These are phyloP conservation scores for Protobothrops flavoviridis DNA, from an alignment of 2,113 vertebrate genomes.

Conservation along the genomic window DNA sequence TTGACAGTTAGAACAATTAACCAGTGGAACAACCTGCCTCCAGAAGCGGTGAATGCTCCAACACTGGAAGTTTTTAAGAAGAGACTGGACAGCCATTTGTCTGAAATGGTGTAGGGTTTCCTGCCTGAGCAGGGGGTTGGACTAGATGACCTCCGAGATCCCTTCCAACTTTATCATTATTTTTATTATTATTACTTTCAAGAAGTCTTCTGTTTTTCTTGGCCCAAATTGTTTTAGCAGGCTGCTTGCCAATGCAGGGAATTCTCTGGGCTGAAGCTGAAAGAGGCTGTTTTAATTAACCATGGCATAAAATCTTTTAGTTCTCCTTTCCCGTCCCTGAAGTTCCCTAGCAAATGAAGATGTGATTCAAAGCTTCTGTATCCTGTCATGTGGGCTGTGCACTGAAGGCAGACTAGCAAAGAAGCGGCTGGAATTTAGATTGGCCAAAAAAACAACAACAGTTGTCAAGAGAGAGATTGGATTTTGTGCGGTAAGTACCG, in stretches of 20 bases:
- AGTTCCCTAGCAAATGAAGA: conserved; percentile 48
- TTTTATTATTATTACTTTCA: too few relatives aligned
- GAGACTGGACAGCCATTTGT: too few relatives aligned
- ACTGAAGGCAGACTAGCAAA: not conserved
- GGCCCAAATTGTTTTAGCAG: not conserved
- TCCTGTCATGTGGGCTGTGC: not conserved
- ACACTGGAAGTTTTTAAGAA: too few relatives aligned
- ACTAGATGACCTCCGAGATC: too few relatives aligned
- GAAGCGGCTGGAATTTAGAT: not conserved
- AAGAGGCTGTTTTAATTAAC: conserved; percentile 47
- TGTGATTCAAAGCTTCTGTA: not conserved
- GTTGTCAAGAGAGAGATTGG: too few relatives aligned
- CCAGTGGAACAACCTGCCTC: too few relatives aligned
- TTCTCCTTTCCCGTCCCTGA: conserved; percentile 20
- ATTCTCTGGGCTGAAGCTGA: not conserved
- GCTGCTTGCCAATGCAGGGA: not conserved
- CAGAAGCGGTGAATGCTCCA: too few relatives aligned
- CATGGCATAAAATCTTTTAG: conserved; percentile 6
- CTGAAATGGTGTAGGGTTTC: too few relatives aligned
- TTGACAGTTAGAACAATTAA: too few relatives aligned
- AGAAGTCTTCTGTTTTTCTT: conserved; percentile 11
- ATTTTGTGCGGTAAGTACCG: not conserved
- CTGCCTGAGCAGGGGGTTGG: too few relatives aligned
- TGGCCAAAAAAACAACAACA: too few relatives aligned
- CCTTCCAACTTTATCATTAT: too few relatives aligned